A percentile compares a stretch with the other conserved stretches of the same genome.
Evolutionary conservation across 2,797 vertebrate genomes (phyloP).

Genomic region (Acipenser oxyrinchus): DNA sequence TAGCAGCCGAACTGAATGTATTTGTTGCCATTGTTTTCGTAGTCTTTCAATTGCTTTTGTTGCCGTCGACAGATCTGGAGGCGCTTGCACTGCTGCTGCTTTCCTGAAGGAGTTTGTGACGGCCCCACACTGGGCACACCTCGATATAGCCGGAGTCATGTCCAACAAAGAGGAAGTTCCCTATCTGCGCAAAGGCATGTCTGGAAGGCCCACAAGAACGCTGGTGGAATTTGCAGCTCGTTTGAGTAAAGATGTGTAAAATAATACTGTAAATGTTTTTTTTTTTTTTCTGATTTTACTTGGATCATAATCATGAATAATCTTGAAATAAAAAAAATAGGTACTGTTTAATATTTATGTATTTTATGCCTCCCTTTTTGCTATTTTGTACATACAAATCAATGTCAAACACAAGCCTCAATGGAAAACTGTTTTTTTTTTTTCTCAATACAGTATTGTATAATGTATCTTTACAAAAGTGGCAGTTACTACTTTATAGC

Average conservation of each 20-base stretch:
- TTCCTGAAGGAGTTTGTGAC: conserved; percentile 91
- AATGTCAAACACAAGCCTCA: too few relatives aligned
- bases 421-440: too few relatives aligned
- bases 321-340: too few relatives aligned
- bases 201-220: conserved; percentile 84
- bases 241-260: conserved; percentile 51
- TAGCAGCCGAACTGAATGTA: neutral
- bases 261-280: neutral
- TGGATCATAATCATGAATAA: too few relatives aligned
- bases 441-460: too few relatives aligned
- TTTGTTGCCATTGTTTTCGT: neutral
- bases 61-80: conserved; percentile 66
- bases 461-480: too few relatives aligned
- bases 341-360: too few relatives aligned
- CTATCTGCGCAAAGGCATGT: conserved; percentile 90
- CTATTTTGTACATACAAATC: too few relatives aligned
- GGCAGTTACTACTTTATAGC: too few relatives aligned
- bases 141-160: conserved; percentile 97
- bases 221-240: conserved; percentile 76
- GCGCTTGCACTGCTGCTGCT: conserved; percentile 90
- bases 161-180: conserved; percentile 88
- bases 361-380: too few relatives aligned
- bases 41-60: neutral
- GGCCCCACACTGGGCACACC: conserved; percentile 82
- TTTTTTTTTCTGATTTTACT: too few relatives aligned